Percentiles rank a stretch among this genome's conserved stretches.
Evolutionary conservation across 1,140 invertebrate genomes (phyloP).

Genomic region (Euura lappo): DNA sequence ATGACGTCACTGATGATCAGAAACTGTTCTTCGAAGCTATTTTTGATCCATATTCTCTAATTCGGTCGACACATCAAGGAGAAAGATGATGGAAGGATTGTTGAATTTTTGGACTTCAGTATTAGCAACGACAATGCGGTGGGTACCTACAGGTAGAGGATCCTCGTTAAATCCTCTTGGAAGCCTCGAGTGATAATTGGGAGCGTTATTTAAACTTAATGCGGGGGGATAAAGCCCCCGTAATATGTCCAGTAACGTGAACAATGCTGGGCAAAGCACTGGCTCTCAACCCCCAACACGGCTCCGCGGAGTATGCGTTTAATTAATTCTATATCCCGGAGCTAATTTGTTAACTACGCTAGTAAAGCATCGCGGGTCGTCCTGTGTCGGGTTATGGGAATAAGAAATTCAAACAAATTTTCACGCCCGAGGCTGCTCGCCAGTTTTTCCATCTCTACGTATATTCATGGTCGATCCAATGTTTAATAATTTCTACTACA

Average conservation of each 20-base stretch:
- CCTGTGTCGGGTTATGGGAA: neutral
- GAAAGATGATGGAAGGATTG: no score
- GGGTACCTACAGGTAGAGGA: no score
- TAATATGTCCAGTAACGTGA: constrained; percentile 22
- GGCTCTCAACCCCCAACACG: neutral
- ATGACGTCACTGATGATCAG: no score
- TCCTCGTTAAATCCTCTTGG: constrained; percentile 21
- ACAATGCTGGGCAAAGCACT: neutral
- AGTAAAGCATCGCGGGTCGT: neutral
- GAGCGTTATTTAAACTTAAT: constrained; percentile 40
- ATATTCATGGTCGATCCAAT: no score
- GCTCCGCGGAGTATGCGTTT: constrained; percentile 2
- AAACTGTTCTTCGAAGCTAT: no score
- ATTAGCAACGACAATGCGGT: no score
- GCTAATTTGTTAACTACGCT: constrained; percentile 6
- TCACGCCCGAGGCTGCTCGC: neutral
- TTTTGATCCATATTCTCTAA: no score
- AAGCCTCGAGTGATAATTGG: constrained; percentile 42
- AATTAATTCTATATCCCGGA: constrained; percentile 6
- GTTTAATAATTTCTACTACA: neutral
- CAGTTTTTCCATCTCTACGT: no score
- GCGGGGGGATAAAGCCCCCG: constrained; percentile 36
- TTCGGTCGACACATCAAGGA: no score
- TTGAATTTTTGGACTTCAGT: no score
- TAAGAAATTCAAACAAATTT: neutral